Evolutionary conservation across 2,797 vertebrate genomes (phyloP).

Genomic region (Euphonia xanthogaster): DNA sequence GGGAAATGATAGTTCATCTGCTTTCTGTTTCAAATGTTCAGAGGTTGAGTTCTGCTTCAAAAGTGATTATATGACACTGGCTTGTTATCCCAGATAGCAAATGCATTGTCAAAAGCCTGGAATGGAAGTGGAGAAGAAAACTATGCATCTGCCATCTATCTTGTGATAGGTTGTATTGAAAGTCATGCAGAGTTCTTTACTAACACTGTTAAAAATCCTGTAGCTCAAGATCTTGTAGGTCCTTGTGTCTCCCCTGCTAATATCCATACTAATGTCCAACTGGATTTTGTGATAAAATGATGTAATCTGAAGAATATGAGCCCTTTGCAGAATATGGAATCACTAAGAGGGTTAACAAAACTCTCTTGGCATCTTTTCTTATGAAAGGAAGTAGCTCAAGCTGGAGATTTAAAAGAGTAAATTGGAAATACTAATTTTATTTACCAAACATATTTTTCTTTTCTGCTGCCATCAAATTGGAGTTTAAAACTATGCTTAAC

Average conservation of each 20-base stretch:
- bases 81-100: background rate
- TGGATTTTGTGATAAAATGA: background rate
- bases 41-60: background rate
- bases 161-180: background rate
- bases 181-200: background rate
- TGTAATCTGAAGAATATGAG: background rate
- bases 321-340: background rate
- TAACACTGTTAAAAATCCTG: background rate
- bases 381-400: background rate
- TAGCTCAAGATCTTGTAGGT: background rate
- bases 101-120: background rate
- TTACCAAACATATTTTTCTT: background rate
- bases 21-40: background rate
- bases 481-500: background rate
- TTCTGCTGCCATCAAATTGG: background rate
- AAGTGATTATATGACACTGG: background rate
- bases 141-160: accelerated
- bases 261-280: background rate
- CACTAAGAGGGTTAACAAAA: background rate
- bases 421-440: background rate
- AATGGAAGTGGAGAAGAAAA: background rate
- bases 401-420: background rate
- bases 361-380: background rate
- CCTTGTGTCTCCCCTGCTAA: background rate
- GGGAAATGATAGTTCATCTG: background rate